Evolutionary conservation across 1,140 invertebrate species (phyloP), one percentile per base, ranked within the genome.

Genomic region (Bactericera cockerelli): DNA sequence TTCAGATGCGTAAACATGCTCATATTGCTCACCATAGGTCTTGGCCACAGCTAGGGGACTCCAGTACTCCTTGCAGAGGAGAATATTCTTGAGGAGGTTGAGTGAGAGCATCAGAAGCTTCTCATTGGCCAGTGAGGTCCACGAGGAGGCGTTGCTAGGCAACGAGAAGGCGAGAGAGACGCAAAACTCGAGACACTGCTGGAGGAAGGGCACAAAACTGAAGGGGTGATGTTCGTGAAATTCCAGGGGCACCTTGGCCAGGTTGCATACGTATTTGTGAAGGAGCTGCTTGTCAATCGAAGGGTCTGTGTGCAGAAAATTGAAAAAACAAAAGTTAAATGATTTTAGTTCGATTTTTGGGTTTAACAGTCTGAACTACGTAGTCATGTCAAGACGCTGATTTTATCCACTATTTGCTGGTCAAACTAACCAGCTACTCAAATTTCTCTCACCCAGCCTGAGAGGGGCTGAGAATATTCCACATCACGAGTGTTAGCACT

Each of bases 61-160:
- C 66, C 80, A 85, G 68, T 86, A 92, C 67, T 85, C 81, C 8
- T 77, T 73, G 71, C 84, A 86, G 56, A 85, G 70, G 62, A 95
- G 74, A 61, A 94, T 86, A 1, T 76, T 79, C 71, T 92, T 94
- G 26, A 94, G 81, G 58, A 94, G 75, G 73, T 93, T 94, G 59
- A 96, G 79, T 65, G 86, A 89, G 61, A 92, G 87, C 62, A 96
- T 89, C 38, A 82, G 82, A 69, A 95, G 90, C 67, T 81, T 75
- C 69, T 92, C 87, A 74, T 49, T 49, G 6, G 42, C n/a, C 22
- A 49, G 19, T 4, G 42, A 16, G 3, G 4, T 4, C 28, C 28
- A 31, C 28, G 28, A 31, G 28, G 28, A 6, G 4, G 28, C 28
- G n/a, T 22, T 22, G 22, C 22, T 22, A 49, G n/a, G n/a, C 42